A percentile compares a stretch with the other conserved stretches of the same genome.
phyloP scores from a whole-genome alignment of 2,888 invertebrate species.

The Hydrotaea diabolus region DNA sequence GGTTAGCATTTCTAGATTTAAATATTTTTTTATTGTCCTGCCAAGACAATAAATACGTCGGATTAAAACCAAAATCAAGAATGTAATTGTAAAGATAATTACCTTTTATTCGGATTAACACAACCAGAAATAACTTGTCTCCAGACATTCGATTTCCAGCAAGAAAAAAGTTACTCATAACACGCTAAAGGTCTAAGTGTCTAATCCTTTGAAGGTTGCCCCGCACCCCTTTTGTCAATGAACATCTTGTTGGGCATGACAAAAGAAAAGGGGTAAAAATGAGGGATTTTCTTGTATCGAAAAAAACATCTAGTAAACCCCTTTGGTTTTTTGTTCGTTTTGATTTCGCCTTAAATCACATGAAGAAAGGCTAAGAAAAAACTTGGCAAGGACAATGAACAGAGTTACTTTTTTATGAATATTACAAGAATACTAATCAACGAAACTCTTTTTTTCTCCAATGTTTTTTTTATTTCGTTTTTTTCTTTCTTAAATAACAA shows the following conservation, averaged over 20 bases:
- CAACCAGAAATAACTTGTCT: too few species aligned
- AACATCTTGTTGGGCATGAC: neutral
- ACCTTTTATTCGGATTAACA: too few species aligned
- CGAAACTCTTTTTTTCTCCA: neutral
- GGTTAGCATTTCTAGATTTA: too few species aligned
- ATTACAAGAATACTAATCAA: constrained; percentile 44
- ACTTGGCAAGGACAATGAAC: constrained; percentile 3
- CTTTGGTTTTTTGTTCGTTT: neutral
- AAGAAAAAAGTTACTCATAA: too few species aligned
- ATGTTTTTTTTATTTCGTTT: too few species aligned
- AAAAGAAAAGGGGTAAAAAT: neutral
- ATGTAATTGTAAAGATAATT: too few species aligned
- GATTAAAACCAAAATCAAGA: neutral
- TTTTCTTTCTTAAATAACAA: constrained; percentile 2
- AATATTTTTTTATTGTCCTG: too few species aligned
- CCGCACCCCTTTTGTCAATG: neutral
- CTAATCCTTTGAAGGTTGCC: too few species aligned
- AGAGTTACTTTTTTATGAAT: constrained; percentile 7
- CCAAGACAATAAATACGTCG: neutral
- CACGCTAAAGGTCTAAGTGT: too few species aligned
- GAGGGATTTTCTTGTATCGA: neutral
- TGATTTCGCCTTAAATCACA: neutral
- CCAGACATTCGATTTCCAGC: too few species aligned
- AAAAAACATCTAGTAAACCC: neutral
- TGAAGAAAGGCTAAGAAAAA: neutral